Evolutionary conservation across 2,113 vertebrate species (phyloP).

Genomic region (Dromiciops gliroides): DNA sequence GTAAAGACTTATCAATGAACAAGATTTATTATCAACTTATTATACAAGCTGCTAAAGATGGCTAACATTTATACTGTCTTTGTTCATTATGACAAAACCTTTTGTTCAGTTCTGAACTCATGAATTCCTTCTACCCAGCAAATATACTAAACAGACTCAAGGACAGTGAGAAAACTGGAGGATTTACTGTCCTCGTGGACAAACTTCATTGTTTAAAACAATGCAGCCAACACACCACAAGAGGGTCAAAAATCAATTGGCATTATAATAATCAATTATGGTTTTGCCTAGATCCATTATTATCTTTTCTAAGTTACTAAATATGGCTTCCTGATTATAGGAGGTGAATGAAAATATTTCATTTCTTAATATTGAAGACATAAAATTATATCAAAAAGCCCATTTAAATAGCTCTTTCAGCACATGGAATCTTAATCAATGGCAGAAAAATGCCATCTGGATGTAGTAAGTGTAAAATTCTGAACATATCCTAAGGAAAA

Average conservation of each 20-base stretch:
- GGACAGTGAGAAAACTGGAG: neutral
- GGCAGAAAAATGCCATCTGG: neutral
- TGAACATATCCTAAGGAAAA: neutral
- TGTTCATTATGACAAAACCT: neutral
- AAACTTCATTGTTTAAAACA: neutral
- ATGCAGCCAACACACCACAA: neutral
- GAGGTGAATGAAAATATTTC: neutral
- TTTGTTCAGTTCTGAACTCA: neutral
- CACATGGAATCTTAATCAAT: neutral
- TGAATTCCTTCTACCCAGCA: neutral
- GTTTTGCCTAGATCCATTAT: neutral
- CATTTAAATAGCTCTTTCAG: neutral
- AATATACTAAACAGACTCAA: neutral
- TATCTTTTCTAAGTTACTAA: neutral
- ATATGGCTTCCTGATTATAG: neutral
- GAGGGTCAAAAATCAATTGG: neutral
- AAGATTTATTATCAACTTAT: neutral
- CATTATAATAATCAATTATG: neutral
- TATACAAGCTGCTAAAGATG: neutral
- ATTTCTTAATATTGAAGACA: neutral
- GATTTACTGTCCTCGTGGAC: neutral
- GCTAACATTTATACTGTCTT: neutral
- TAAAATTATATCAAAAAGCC: neutral
- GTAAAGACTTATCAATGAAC: too few species aligned
- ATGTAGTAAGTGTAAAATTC: neutral